Evolutionary conservation across 2,888 invertebrate species (phyloP), one percentile per base, ranked within the genome.

Genomic region (Drosophila tanythrix): DNA sequence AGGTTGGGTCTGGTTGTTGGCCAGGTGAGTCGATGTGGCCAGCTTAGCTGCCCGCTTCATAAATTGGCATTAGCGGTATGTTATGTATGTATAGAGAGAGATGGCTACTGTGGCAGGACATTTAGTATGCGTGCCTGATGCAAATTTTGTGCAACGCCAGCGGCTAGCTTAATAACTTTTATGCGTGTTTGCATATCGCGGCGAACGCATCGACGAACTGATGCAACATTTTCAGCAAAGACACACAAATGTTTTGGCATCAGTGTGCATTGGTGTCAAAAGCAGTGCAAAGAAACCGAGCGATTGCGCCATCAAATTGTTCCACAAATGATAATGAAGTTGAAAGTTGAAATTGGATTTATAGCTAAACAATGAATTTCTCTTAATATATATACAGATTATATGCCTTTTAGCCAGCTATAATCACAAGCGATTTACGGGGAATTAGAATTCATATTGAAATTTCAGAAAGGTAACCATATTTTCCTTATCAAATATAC

Each of bases 121-220:
- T 18, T 27, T 2, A 55, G 36, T 36, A 36, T 36, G 38, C 56
- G 55, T 65, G 74, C 40, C 82, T 76, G 83, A 74, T 83, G 70
- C 74, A 74, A 77, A 77, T 83, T 78, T 75, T 75, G 72, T 79
- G 81, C 72, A 74, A 67, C 65, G 72, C 72, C 59, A 66, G 60
- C 77, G 84, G 81, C 82, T 21, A 74, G 83, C 81, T 81, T 89
- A 88, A 88, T 89, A 90, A 87, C 88, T 89, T 87, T 84, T 87
- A 89, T 83, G 89, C 88, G 76, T 90, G 82, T 90, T 89, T 90
- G 90, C 88, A 90, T 86, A 90, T 83, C 79, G 82, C 71, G 79
- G 82, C 71, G 79, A 74, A 64, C 72, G 78, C 84, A 81, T 69
- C 70, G 76, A 67, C 70, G 76, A 67, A 69, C 70, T 76, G 87